Percentiles rank a stretch among this genome's conserved stretches.
Conservation (phyloP, 2,888 invertebrate genomes). For the Bellardia bayeri region DNA sequence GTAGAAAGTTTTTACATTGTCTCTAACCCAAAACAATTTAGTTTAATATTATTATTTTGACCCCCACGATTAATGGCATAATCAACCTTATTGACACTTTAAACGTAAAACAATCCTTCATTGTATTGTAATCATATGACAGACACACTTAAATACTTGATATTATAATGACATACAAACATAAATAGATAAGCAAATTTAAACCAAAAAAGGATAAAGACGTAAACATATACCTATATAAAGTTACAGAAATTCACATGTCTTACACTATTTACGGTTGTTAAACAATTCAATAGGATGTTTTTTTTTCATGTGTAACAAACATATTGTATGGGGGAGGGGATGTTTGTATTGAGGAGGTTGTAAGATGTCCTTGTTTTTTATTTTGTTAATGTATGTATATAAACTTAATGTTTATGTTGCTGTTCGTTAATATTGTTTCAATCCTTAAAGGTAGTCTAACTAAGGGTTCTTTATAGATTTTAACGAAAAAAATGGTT, state of each 20-base stretch:
- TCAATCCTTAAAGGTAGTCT: slow-evolving; percentile 38
- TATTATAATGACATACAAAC: not conserved
- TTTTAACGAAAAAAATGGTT: slow-evolving; percentile 26
- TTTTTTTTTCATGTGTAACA: not conserved
- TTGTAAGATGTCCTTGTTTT: slow-evolving; percentile 31
- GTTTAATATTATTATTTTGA: slow-evolving; percentile 50
- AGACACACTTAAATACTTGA: not conserved
- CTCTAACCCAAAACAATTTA: slow-evolving; percentile 35
- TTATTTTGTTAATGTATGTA: not conserved
- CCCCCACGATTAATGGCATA: slow-evolving; percentile 51
- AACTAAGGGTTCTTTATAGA: not conserved
- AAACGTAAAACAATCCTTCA: slow-evolving; percentile 34
- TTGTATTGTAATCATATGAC: not conserved
- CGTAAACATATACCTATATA: not conserved
- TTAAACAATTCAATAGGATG: slow-evolving; percentile 25
- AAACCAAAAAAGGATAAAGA: slow-evolving; percentile 23
- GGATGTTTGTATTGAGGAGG: not conserved
- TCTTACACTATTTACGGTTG: slow-evolving; percentile 19
- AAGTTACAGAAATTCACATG: not conserved
- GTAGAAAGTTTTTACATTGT: not conserved
- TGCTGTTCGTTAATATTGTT: slow-evolving; percentile 26
- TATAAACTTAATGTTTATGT: slow-evolving; percentile 37
- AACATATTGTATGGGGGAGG: not conserved
- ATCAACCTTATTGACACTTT: slow-evolving; percentile 56
- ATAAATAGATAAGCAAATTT: slow-evolving; percentile 4